These are phyloP conservation scores for Dryobota labecula DNA, from an alignment of 2,888 invertebrate species.

Conservation along the genomic window DNA sequence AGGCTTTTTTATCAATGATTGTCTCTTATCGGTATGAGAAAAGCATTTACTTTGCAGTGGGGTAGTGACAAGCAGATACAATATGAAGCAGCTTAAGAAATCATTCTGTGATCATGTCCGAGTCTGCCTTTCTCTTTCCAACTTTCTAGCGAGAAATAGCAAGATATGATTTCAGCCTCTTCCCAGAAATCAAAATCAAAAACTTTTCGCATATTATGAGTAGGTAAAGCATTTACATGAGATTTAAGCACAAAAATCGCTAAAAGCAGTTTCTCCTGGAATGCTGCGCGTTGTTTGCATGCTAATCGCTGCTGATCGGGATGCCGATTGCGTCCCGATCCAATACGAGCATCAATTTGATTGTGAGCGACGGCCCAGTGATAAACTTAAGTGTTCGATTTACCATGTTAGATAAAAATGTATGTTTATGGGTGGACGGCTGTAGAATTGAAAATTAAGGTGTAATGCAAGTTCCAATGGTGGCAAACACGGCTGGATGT, in stretches of 20 bases:
- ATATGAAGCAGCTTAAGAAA: no score
- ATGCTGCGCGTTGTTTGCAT: conserved; percentile 47
- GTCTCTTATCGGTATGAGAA: background rate
- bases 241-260: conserved; percentile 19
- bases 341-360: conserved; percentile 59
- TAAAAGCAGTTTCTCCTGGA: conserved; percentile 31
- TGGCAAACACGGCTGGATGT: background rate
- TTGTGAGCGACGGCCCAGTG: conserved; percentile 38
- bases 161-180: no score
- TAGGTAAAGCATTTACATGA: background rate
- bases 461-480: background rate
- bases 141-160: no score
- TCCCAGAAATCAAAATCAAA: conserved; percentile 5
- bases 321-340: conserved; percentile 56
- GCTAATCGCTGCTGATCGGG: conserved; percentile 45
- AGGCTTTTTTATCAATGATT: background rate
- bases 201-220: background rate
- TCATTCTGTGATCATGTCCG: no score
- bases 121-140: no score
- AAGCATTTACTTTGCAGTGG: no score
- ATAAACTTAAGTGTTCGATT: conserved; percentile 53
- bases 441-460: conserved; percentile 41
- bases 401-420: conserved; percentile 43
- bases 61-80: no score
- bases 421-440: conserved; percentile 25